Percentiles rank a stretch among this genome's conserved stretches.
Conservation (phyloP, 2,113 vertebrate genomes). For the Arizona elegans region DNA sequence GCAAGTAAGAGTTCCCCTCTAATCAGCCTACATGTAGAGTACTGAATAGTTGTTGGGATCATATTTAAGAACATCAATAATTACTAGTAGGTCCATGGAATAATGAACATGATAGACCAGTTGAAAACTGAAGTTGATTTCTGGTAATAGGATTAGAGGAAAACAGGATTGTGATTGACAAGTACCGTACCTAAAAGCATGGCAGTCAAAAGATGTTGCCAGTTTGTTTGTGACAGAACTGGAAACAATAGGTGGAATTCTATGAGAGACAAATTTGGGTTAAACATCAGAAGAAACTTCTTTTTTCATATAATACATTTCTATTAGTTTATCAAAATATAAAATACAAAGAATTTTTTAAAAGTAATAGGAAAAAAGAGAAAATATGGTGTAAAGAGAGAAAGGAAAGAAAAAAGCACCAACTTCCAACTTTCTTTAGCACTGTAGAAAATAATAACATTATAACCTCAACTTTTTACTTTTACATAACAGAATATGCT, state of each 20-base stretch:
- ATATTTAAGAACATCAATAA: neutral
- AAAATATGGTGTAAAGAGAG: no score
- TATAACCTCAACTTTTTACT: no score
- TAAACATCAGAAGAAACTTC: neutral
- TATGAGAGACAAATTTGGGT: neutral
- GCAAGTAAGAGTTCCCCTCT: neutral
- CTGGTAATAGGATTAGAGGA: neutral
- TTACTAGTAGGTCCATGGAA: neutral
- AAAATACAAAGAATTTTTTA: no score
- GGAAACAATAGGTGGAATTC: neutral
- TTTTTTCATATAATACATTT: no score
- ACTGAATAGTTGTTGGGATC: neutral
- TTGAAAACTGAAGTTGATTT: neutral
- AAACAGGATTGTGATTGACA: neutral
- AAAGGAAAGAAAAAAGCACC: no score
- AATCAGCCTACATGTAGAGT: neutral
- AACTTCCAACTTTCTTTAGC: no score
- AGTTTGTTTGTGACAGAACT: neutral
- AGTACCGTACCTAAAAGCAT: neutral
- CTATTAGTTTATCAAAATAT: no score
- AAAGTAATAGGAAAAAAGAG: no score
- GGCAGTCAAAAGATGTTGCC: neutral
- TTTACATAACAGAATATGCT: no score
- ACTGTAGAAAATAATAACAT: no score
- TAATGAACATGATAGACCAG: neutral